Evolutionary conservation across 2,888 invertebrate genomes (phyloP), one percentile per base, ranked within the genome.

Genomic region (Hirtodrosophila cameraria): DNA sequence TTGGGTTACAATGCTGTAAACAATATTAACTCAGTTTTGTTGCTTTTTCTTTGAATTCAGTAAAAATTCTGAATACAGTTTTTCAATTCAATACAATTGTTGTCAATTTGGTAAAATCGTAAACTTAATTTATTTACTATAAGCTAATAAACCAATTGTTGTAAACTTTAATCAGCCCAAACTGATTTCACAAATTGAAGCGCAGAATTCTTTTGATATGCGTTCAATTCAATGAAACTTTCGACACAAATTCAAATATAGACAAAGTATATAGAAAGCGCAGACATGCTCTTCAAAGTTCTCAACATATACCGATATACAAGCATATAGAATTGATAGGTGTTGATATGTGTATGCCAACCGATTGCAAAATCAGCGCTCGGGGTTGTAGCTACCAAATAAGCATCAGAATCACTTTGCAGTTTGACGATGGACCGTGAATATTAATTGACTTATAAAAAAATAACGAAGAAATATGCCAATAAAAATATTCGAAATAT

Each of bases 341-440:
- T 85, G 87, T 85, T 85, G 80, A 80, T 74, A 64, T 85, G 66
- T 82, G 50, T 62, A 60, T 87, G 78, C 82, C 82, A 63, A 38
- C 3, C 38, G 78, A 74, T 78, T 81, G 82, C 79, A 42, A 78
- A 70, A 78, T 42, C 52, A 49, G 20, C 49, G 23, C 42, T 18
- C 6, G 8, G n/a, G 45, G 23, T 45, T 36, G 28, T n/a, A 20
- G 42, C 38, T 38, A 43, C 53, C 72, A 80, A 65, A 73, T 61
- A 68, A 62, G 75, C 57, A 70, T 63, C 54, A 39, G 60, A 78
- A 64, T 71, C 80, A 64, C 36, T 59, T 75, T 65, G 54, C 75
- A 35, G 36, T 49, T 64, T 35, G 50, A n/a, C 13, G 54, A 49
- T 70, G 80, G 30, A 49, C 15, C 49, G 16, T 49, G 80, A 64